These are phyloP conservation scores for Archocentrus centrarchus DNA, from an alignment of 2,113 vertebrate species.

Conservation along the genomic window DNA sequence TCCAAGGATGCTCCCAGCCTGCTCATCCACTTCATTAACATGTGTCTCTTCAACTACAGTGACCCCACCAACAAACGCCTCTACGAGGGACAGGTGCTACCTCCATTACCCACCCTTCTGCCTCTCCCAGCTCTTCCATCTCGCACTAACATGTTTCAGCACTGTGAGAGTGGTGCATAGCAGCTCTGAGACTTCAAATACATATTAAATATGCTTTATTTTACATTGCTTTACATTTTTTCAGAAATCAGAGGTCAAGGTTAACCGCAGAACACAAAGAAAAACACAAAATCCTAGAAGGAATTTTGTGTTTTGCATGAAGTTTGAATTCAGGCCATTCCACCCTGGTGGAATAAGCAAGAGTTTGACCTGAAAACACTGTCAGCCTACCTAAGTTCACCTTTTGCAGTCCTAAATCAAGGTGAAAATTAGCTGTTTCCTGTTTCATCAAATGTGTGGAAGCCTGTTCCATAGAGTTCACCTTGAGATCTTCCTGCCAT, in stretches of 20 bases:
- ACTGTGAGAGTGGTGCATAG: background rate
- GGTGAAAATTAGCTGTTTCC: too few relatives aligned
- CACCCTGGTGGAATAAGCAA: too few relatives aligned
- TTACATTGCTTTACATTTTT: background rate
- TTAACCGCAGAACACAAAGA: background rate
- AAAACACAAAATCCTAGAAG: background rate
- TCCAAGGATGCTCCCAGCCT: conserved; percentile 94
- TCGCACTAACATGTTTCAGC: background rate
- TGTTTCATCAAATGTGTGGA: background rate
- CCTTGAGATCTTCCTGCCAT: background rate
- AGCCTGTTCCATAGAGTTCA: background rate
- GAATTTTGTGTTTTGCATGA: background rate
- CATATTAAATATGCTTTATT: background rate
- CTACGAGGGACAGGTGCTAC: conserved; percentile 92
- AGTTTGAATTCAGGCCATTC: accelerated
- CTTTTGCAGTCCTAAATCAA: background rate
- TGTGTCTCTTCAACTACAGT: conserved; percentile 96
- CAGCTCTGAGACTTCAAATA: background rate
- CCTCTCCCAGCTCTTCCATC: conserved; percentile 5
- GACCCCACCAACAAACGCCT: conserved; percentile 86
- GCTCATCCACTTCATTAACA: conserved; percentile 98
- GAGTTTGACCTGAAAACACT: too few relatives aligned
- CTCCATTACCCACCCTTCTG: background rate
- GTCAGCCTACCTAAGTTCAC: background rate
- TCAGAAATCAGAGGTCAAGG: background rate